Evolutionary conservation across 2,888 invertebrate species (phyloP).

Genomic region (Erynnis tages): DNA sequence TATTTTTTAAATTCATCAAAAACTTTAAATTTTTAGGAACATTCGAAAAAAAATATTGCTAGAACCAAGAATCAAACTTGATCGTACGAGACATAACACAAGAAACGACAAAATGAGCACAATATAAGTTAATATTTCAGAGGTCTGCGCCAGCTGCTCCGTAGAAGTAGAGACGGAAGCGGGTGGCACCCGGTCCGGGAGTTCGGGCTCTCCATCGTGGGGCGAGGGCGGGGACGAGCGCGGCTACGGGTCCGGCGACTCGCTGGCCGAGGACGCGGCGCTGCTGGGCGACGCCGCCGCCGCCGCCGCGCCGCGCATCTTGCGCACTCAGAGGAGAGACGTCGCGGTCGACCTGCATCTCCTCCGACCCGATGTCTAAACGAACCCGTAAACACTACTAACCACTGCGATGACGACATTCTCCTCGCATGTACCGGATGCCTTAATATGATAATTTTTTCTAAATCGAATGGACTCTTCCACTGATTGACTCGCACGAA

Average conservation of each 20-base stretch:
- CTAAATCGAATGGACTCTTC: too few species aligned
- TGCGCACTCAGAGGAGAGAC: constrained; percentile 62
- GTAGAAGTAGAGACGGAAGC: constrained; percentile 74
- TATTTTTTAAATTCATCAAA: too few species aligned
- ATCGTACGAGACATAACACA: too few species aligned
- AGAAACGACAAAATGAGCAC: not conserved
- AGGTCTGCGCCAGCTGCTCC: constrained; percentile 71
- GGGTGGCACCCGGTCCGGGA: constrained; percentile 62
- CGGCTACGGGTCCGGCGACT: constrained; percentile 79
- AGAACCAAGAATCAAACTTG: too few species aligned
- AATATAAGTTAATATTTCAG: constrained; percentile 48
- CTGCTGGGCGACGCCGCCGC: constrained; percentile 57
- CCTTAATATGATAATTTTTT: too few species aligned
- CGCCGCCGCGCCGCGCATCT: constrained; percentile 49
- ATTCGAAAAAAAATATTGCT: not conserved
- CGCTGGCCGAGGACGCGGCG: constrained; percentile 74
- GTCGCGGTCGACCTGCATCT: constrained; percentile 75
- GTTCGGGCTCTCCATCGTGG: constrained; percentile 77
- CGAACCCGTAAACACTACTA: too few species aligned
- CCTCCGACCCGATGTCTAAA: constrained; percentile 62
- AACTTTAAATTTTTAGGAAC: too few species aligned
- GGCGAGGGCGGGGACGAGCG: constrained; percentile 78
- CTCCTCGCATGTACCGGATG: too few species aligned
- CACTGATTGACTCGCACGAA: too few species aligned
- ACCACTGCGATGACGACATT: too few species aligned